These are phyloP conservation scores for Psix sp. DNA, from an alignment of 1,140 invertebrate species.

Conservation along the genomic window DNA sequence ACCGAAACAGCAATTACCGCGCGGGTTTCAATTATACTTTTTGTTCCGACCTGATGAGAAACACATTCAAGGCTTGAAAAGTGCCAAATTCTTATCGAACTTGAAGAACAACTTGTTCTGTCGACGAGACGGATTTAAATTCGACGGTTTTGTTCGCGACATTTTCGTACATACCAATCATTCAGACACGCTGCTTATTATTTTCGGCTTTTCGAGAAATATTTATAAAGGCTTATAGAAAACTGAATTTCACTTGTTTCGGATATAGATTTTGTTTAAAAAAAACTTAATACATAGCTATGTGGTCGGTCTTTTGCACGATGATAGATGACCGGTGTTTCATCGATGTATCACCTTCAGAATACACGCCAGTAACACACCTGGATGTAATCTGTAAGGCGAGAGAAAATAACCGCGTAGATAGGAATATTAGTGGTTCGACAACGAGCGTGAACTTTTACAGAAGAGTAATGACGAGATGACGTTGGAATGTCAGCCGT, in stretches of 20 bases:
- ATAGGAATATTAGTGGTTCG: slow-evolving; percentile 55
- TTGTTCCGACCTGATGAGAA: slow-evolving; percentile 16
- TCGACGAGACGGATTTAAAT: slow-evolving; percentile 30
- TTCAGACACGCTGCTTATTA: no score
- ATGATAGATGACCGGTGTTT: slow-evolving; percentile 53
- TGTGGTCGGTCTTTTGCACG: slow-evolving; percentile 22
- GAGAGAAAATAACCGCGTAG: slow-evolving; percentile 47
- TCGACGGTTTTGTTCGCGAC: slow-evolving; percentile 7
- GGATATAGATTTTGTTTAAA: no score
- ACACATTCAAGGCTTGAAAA: slow-evolving; percentile 24
- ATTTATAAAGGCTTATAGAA: no score
- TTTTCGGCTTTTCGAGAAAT: no score
- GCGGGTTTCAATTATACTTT: slow-evolving; percentile 55
- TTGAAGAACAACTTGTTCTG: no score
- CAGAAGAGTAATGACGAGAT: slow-evolving; percentile 61
- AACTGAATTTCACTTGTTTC: no score
- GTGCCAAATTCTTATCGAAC: slow-evolving; percentile 42
- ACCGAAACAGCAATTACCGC: slow-evolving; percentile 61
- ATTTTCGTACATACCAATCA: no score
- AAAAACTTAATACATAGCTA: no score
- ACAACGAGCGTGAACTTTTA: slow-evolving; percentile 50
- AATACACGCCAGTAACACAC: slow-evolving; percentile 19
- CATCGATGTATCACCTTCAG: slow-evolving; percentile 46
- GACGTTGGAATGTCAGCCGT: slow-evolving; percentile 61
- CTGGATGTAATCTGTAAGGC: slow-evolving; percentile 37